Evolutionary conservation across 2,888 invertebrate genomes (phyloP), one percentile per base, ranked within the genome.

Genomic region (Tholera decimalis): DNA sequence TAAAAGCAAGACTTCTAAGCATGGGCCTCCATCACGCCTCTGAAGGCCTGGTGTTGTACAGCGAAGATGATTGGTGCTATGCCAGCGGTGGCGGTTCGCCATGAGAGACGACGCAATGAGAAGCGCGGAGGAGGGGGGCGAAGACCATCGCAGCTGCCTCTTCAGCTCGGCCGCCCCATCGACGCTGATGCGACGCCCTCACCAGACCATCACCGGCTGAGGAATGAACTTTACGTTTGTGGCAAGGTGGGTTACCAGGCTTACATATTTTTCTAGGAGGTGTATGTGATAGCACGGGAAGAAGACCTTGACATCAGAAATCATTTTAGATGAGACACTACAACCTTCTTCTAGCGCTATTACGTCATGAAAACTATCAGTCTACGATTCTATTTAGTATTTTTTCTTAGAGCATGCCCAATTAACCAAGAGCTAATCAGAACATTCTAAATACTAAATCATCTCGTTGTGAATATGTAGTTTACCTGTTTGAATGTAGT

Each of bases 61-160:
- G 95, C 92, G 82, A 97, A 96, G 92, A 98, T 98, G 98, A 98
- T 98, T 89, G 98, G 98, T 83, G 98, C 98, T 73, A 98, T 98
- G 98, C 98, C 98, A 90, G 98, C 98, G 80, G 98, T 98, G 93
- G 98, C 98, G 63, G 97, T 98, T 54, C 97, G 98, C 91, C 97
- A 98, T 91, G 98, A 98, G 93, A 95, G 98, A 82, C 96, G 97
- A 68, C 97, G 97, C 76, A 97, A 96, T 84, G 97, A 97, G 90
- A 97, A 97, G 91, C 95, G 97, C 61, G 85, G 92, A 88, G 97
- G 86, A 24, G 84, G 76, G 11, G 97, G 88, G 93, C 97, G 91
- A 79, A 96, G 97, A 86, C 96, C 96, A 15, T 96, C 96, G 84
- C 97, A 97, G 90, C 96, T 97, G 82, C 97, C 97, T 75, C 96